phyloP scores from a whole-genome alignment of 2,113 vertebrate genomes.

The Elephantulus edwardii region DNA sequence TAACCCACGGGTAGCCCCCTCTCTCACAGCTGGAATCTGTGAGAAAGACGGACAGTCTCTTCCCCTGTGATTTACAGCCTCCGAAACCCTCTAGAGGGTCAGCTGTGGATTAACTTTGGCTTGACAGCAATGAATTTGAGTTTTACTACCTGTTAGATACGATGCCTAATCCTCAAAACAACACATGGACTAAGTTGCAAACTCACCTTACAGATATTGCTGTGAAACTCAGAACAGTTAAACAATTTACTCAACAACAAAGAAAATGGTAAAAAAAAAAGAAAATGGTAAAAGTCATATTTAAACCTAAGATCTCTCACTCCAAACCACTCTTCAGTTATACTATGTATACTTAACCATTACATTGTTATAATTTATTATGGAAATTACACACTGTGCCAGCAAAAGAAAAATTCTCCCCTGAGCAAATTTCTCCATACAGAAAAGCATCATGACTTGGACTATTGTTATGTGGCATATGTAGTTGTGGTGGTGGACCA shows the following conservation, averaged over 20 bases:
- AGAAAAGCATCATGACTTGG: neutral
- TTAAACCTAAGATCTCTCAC: neutral
- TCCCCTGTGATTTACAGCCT: too few species aligned
- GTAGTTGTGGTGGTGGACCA: too few species aligned
- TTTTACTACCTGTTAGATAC: neutral
- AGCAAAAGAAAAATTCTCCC: neutral
- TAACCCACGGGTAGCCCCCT: too few species aligned
- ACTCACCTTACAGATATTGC: neutral
- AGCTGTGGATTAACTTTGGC: too few species aligned
- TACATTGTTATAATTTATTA: neutral
- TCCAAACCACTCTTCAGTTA: neutral
- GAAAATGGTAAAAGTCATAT: neutral
- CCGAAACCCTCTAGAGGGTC: too few species aligned
- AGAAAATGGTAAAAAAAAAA: neutral
- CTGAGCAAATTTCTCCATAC: neutral
- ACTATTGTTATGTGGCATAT: neutral
- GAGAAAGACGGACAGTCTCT: too few species aligned
- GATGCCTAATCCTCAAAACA: neutral
- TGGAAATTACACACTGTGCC: too few species aligned
- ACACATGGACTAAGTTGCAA: neutral
- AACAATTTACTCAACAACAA: neutral
- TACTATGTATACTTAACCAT: too few species aligned
- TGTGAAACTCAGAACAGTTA: neutral
- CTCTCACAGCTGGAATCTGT: too few species aligned
- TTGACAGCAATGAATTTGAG: neutral